Percentiles rank a stretch among this genome's conserved stretches.
Conservation (phyloP, 2,113 vertebrate species). For the Oncorhynchus masou region DNA sequence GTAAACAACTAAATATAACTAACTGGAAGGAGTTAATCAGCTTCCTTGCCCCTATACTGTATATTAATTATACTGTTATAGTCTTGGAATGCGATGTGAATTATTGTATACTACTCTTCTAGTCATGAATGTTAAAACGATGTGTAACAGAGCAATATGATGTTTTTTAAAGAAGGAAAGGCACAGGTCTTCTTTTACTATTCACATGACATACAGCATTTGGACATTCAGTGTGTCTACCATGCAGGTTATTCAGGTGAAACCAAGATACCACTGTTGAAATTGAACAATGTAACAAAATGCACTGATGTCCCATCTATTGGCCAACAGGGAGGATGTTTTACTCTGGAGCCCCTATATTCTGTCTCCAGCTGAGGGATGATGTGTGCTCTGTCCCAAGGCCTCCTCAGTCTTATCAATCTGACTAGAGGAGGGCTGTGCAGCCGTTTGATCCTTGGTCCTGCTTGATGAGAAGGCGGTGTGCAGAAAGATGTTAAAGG, state of each 20-base stretch:
- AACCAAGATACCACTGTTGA: background rate
- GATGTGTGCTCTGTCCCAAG: constrained; percentile 45
- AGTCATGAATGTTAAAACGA: background rate
- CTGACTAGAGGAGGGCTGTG: constrained; percentile 40
- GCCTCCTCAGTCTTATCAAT: constrained; percentile 54
- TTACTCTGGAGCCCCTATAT: constrained; percentile 26
- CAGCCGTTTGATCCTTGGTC: constrained; percentile 53
- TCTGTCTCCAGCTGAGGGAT: constrained; percentile 22
- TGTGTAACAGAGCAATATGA: background rate
- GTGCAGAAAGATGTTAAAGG: constrained; percentile 6
- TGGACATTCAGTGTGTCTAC: background rate
- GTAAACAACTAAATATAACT: background rate
- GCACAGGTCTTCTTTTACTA: background rate
- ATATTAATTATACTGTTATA: background rate
- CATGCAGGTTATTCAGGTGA: no score
- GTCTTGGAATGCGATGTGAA: no score
- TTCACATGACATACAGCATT: background rate
- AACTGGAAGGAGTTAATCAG: background rate
- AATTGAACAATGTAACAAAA: background rate
- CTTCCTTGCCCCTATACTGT: background rate
- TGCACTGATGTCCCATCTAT: no score
- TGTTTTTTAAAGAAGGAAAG: no score
- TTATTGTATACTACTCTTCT: no score
- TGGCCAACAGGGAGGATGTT: constrained; percentile 36
- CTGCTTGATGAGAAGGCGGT: constrained; percentile 46